Base-by-base conservation (phyloP, 2,113 vertebrate species). In the Melanostigma gelatinosum region DNA sequence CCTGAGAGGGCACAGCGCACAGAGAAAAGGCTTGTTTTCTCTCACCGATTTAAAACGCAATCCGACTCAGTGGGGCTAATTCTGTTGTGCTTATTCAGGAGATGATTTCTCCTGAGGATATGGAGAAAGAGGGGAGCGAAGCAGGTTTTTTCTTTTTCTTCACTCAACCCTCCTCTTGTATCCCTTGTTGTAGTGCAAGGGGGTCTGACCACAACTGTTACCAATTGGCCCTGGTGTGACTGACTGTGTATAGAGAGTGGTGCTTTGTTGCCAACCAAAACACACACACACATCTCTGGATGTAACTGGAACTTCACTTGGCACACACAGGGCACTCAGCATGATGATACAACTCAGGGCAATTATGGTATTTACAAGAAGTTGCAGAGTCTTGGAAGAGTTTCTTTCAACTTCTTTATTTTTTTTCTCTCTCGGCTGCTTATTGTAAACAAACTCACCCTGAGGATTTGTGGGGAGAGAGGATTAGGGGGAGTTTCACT, bases 51-150 rank as follows among this genome's bases (percentile, higher is more conserved):
- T 90, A 90, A 58, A 96, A 96, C 87, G 92, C 95, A 96, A 94
- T 89, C 92, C 87, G 84, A 84, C 83, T 94, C 93, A 91, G 66
- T 29, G 79, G 67, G 57, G 94, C 95, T 96, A 95, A 96, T 96
- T 96, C 95, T 95, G 94, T 95, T 96, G 94, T 88, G 92, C 93
- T 97, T 96, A 96, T 96, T 96, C 95, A 95, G 63, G 67, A 96
- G 96, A 88, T 95, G 94, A 97, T 96, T 97, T 97, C 96, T 95
- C 95, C 0, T 4, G 94, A 93, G 96, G 95, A 87, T 91, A 91
- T 91, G 90, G 24, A 85, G 79, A 76, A 63, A 72, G 61, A 60
- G 27, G 46, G 46, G 79, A 77, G 75, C 60, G 72, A 82, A 68
- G 77, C 91, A 84, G 12, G 38, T 75, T 58, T 78, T 95, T 91